Evolutionary conservation across 2,113 vertebrate genomes (phyloP).

Genomic region (Octodon degus): DNA sequence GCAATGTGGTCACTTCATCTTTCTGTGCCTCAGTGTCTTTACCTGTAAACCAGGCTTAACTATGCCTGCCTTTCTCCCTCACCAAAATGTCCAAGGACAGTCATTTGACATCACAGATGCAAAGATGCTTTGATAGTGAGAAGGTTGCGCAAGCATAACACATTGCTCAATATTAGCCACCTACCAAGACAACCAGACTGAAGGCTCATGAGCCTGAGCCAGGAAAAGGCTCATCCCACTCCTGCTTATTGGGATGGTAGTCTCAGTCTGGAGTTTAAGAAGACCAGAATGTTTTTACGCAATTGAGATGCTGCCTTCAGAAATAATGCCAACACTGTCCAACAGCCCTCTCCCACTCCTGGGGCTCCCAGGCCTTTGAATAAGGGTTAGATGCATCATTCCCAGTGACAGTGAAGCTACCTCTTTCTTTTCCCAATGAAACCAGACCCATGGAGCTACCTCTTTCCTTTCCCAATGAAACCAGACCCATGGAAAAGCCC

Average conservation of each 20-base stretch:
- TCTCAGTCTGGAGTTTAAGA: neutral
- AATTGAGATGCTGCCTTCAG: neutral
- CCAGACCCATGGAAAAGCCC: neutral
- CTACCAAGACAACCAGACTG: neutral
- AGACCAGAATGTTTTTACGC: neutral
- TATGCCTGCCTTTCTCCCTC: neutral
- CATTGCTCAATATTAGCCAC: neutral
- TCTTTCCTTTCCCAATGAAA: slow-evolving; percentile 36
- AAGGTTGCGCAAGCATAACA: neutral
- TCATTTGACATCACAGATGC: neutral
- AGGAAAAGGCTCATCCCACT: neutral
- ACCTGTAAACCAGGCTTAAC: neutral
- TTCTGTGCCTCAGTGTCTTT: neutral
- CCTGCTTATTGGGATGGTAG: neutral
- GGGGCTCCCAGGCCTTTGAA: neutral
- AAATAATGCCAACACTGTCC: neutral
- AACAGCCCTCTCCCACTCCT: no score
- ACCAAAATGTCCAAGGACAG: neutral
- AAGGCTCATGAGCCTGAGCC: fast-evolving
- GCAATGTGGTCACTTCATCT: neutral
- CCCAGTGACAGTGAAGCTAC: neutral
- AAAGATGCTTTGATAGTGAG: neutral
- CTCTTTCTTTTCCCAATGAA: slow-evolving; percentile 31
- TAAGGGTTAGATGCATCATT: neutral
- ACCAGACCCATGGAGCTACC: neutral